Evolutionary conservation across 2,797 vertebrate genomes (phyloP).

Genomic region (Aplochiton taeniatus): DNA sequence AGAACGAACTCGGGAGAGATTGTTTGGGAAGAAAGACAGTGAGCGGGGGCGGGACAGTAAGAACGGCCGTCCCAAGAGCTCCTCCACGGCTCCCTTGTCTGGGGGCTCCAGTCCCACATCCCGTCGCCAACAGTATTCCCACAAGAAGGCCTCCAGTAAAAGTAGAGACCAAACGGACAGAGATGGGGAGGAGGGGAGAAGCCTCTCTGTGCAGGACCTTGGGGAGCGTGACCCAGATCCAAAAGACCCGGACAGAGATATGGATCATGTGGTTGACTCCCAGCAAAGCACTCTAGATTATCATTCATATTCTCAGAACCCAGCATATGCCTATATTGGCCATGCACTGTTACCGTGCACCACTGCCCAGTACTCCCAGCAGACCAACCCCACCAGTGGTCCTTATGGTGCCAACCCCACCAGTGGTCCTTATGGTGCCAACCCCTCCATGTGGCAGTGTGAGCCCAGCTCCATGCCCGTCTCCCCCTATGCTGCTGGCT

Average conservation of each 20-base stretch:
- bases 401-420: background rate
- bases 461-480: background rate
- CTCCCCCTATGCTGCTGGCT: background rate
- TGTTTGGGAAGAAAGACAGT: constrained; percentile 51
- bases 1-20: constrained; percentile 59
- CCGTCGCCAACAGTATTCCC: background rate
- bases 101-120: constrained; percentile 1
- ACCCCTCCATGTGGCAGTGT: constrained; percentile 9
- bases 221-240: background rate
- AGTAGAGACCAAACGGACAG: background rate
- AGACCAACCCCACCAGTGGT: background rate
- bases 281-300: background rate
- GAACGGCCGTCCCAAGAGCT: background rate
- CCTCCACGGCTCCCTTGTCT: background rate
- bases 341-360: background rate
- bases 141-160: constrained; percentile 7
- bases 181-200: background rate
- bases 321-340: background rate
- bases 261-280: background rate
- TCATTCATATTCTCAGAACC: constrained; percentile 18
- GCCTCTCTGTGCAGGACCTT: no score
- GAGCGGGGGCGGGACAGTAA: background rate
- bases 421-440: background rate
- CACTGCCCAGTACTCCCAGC: constrained; percentile 14
- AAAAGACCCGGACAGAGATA: background rate